Evolutionary conservation across 2,797 vertebrate genomes (phyloP), one percentile per base, ranked within the genome.

Genomic region (Huso huso): DNA sequence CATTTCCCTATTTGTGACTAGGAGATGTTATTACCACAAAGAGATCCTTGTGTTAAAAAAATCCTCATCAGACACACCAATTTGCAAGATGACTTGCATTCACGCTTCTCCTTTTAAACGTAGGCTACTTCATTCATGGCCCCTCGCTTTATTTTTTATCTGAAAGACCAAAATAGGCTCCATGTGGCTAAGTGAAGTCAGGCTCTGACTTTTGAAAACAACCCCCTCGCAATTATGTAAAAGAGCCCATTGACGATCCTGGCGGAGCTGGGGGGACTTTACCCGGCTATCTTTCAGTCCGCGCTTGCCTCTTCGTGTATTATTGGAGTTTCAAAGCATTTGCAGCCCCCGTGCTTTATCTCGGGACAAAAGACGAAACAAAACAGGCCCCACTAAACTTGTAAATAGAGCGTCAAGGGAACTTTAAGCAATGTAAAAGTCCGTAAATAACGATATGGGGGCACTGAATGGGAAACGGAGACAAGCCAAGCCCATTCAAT

Each of bases 131-230:
- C 83, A 84, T 77, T 79, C 82, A 81, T 73, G 64, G 64, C 64
- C 67, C 64, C 73, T 72, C 72, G 66, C 49, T 18, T 70, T 67
- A 49, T 49, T 6, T 77, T 76, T 72, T 58, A 75, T 76, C 76
- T 82, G 77, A 86, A 85, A 81, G 83, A 77, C 81, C 83, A 79
- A 86, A 81, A 86, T 85, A 82, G 86, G 83, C 87, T 88, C 79
- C 85, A 84, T 85, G 83, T 82, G 84, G 85, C 79, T 78, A 82
- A 81, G 82, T 77, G 83, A 87, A 86, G 84, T 79, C 83, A 83
- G 81, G 79, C 83, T 78, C 80, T 78, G 82, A 81, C 84, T 77
- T 77, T 52, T 65, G 49, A 53, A 58, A 52, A 66, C 61, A 61
- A 15, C 52, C 61, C 69, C 49, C 65, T 18, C 49, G 60, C 65